phyloP scores from a whole-genome alignment of 2,888 invertebrate genomes.

The Pollenia labialis region DNA sequence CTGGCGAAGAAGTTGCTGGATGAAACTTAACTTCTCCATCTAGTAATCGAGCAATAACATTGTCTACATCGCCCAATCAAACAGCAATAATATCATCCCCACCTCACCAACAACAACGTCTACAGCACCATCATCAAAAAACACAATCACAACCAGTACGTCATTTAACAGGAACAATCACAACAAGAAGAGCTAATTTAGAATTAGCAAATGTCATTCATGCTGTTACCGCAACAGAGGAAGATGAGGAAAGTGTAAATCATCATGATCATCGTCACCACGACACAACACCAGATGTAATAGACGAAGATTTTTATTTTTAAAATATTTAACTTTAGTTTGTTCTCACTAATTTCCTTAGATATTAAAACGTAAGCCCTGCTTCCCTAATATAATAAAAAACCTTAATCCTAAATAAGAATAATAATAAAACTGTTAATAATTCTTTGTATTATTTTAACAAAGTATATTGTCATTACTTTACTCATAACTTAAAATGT shows the following conservation, averaged over 20 bases:
- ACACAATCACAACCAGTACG: constrained; percentile 58
- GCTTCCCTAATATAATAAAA: constrained; percentile 43
- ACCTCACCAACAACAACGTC: constrained; percentile 46
- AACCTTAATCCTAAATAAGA: constrained; percentile 13
- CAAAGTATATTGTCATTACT: constrained; percentile 58
- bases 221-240: constrained; percentile 45
- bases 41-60: constrained; percentile 41
- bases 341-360: constrained; percentile 30
- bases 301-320: constrained; percentile 71
- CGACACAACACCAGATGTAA: constrained; percentile 50
- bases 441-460: constrained; percentile 60
- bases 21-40: constrained; percentile 82
- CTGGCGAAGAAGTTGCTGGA: constrained; percentile 91
- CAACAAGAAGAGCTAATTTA: constrained; percentile 56
- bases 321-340: constrained; percentile 46
- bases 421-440: constrained; percentile 61
- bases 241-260: constrained; percentile 58
- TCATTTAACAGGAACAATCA: constrained; percentile 57
- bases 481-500: constrained; percentile 42
- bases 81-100: constrained; percentile 46
- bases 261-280: constrained; percentile 47
- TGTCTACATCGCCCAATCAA: constrained; percentile 48
- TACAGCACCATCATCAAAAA: constrained; percentile 45
- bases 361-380: background rate
- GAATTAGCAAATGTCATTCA: constrained; percentile 67